Evolutionary conservation across 2,888 invertebrate genomes (phyloP), one percentile per base, ranked within the genome.

Genomic region (Hipparchia sbordonii): DNA sequence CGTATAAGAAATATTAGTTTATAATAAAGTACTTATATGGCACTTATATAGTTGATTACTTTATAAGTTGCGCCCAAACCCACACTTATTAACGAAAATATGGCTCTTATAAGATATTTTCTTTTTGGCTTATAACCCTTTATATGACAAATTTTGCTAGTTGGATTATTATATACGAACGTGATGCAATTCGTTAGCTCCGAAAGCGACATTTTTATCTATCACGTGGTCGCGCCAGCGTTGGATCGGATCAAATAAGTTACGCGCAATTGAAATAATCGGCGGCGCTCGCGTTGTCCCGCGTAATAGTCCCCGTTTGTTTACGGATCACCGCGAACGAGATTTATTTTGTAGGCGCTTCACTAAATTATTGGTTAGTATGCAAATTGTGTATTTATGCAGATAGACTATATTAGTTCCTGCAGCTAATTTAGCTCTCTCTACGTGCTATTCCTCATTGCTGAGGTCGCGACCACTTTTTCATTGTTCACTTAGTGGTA

Each of bases 201-300:
- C 10, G 48, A 54, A 60, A 71, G 68, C 70, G 57, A 71, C 72
- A 72, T 72, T 76, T 76, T 76, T 74, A 74, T 45, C 76, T 71
- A 71, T 76, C 71, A 67, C 52, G 76, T 51, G 71, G 72, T 61
- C 65, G 46, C 52, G 10, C 63, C 65, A 56, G 54, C 56, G 63
- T 52, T 51, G 70, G 52, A 67, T 68, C 60, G 68, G 71, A 71
- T 71, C 67, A 71, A 73, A 73, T 71, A 68, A 56, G 67, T 71
- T 67, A 67, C 68, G 48, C 62, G 67, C 60, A 13, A 70, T 76
- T 70, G 72, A 76, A 70, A 72, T 72, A 68, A 75, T 71, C 69
- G 66, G 39, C 63, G 39, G 23, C 54, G 67, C 48, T 52, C 54
- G 67, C 60, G 60, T 67, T 67, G 45, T 67, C 52, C 62, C 54